These are phyloP conservation scores for Eurosta solidaginis DNA, from an alignment of 1,140 invertebrate species.

Conservation along the genomic window DNA sequence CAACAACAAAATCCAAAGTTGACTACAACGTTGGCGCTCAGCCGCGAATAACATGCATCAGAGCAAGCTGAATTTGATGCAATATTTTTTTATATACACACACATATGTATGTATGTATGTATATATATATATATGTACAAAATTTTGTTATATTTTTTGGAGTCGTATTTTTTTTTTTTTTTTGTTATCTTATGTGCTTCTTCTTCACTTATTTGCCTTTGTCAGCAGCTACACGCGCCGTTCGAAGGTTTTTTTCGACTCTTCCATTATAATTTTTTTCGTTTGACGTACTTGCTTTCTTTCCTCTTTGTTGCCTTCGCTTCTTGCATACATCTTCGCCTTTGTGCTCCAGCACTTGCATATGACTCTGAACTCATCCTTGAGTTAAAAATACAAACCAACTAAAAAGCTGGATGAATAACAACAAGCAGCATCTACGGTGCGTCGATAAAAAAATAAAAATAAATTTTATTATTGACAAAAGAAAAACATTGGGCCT, in stretches of 20 bases:
- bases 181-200: background rate
- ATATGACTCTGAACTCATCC: constrained; percentile 9
- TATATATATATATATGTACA: background rate
- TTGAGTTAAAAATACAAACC: background rate
- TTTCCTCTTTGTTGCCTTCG: background rate
- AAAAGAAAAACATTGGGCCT: too few species aligned
- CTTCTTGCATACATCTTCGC: background rate
- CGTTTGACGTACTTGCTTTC: background rate
- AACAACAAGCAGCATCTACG: background rate
- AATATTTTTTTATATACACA: background rate
- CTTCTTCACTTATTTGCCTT: constrained; percentile 1
- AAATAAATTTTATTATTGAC: too few species aligned
- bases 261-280: background rate
- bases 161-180: background rate
- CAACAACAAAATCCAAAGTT: background rate
- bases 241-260: too few species aligned
- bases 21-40: background rate
- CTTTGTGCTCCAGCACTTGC: background rate
- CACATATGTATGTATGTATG: background rate
- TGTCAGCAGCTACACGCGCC: constrained; percentile 23
- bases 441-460: too few species aligned
- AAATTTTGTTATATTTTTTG: background rate
- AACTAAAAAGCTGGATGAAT: background rate
- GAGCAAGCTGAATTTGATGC: background rate
- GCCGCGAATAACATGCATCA: background rate